Percentiles rank a stretch among this genome's conserved stretches.
These are phyloP conservation scores for Redunca redunca DNA, from an alignment of 2,113 vertebrate genomes.

Conservation along the genomic window DNA sequence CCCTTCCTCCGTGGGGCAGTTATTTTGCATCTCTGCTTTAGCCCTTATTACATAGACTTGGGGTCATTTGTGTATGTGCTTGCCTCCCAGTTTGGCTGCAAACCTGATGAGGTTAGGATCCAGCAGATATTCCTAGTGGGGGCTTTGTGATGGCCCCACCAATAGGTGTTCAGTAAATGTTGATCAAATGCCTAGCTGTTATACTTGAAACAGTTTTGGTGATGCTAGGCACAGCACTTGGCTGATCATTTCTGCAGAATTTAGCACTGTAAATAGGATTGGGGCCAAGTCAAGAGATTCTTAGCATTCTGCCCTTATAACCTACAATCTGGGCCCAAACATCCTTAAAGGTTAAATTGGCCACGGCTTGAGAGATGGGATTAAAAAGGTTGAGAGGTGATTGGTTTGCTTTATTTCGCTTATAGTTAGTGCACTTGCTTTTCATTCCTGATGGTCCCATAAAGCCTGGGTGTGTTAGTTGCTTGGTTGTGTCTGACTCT, in stretches of 20 bases:
- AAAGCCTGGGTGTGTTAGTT: neutral
- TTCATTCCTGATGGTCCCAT: constrained; percentile 16
- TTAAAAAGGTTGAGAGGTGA: constrained; percentile 48
- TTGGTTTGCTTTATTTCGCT: constrained; percentile 34
- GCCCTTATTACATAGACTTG: neutral
- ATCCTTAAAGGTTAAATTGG: constrained; percentile 69
- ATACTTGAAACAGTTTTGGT: neutral
- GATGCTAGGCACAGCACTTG: neutral
- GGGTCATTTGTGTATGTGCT: neutral
- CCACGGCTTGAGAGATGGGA: constrained; percentile 45
- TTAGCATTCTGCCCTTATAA: constrained; percentile 26
- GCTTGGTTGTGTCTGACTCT: neutral
- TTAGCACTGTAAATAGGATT: constrained; percentile 36
- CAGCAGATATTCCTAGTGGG: no score
- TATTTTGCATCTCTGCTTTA: neutral
- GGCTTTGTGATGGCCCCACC: neutral
- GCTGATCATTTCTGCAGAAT: neutral
- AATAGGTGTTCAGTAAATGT: neutral
- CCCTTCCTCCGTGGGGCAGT: neutral
- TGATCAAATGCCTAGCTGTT: neutral
- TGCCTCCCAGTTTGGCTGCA: neutral
- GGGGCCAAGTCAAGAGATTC: constrained; percentile 35
- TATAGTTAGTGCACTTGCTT: constrained; percentile 8
- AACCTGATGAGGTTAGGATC: neutral
- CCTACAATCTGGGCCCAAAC: neutral